Conservation (phyloP, 1,140 invertebrate genomes). For the Metopolophium dirhodum region DNA sequence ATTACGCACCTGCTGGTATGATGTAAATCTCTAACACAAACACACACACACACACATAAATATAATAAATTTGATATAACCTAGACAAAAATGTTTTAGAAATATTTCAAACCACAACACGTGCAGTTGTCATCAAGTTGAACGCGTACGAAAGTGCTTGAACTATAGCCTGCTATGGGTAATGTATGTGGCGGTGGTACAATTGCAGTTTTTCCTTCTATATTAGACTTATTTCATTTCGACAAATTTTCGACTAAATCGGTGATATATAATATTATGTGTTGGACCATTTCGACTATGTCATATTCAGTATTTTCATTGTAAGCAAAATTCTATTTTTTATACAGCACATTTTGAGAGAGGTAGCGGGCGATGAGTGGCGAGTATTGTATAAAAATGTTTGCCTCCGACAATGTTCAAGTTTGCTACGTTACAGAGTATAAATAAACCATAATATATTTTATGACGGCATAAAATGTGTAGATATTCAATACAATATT, state of each 20-base stretch:
- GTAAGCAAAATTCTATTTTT: background rate
- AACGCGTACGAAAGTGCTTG: background rate
- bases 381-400: background rate
- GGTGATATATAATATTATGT: too few species aligned
- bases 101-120: background rate
- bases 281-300: background rate
- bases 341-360: background rate
- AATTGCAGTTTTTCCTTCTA: background rate
- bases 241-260: background rate
- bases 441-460: conserved; percentile 11
- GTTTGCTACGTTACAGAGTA: background rate
- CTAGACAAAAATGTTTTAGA: background rate
- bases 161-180: background rate
- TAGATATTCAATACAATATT: background rate
- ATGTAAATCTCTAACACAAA: background rate
- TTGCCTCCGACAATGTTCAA: background rate
- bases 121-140: background rate
- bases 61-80: background rate
- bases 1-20: background rate
- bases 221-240: background rate
- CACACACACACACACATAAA: background rate
- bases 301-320: background rate
- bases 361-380: background rate
- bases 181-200: background rate
- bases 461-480: background rate